Evolutionary conservation across 2,888 invertebrate species (phyloP), one percentile per base, ranked within the genome.

Genomic region (Zhengitettix transpicula): DNA sequence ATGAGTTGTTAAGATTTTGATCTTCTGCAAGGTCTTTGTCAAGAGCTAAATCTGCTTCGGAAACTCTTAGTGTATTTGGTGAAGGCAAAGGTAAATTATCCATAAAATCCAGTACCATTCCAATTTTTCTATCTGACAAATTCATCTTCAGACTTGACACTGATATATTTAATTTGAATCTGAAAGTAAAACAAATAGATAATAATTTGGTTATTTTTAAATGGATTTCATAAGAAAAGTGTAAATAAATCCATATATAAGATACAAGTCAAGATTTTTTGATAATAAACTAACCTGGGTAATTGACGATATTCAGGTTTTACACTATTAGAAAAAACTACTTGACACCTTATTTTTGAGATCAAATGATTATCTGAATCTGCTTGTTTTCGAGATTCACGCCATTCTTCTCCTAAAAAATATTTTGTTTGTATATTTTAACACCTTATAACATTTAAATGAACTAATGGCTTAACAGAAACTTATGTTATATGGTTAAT

Each of bases 331-430:
- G 85, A 85, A 69, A 86, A 81, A 10, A 84, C 82, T 0, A 84
- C 72, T 59, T 80, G 80, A 55, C 81, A 75, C 66, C 78, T 78
- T 55, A 83, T 78, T 70, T 84, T 84, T 0, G 89, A 85, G 56
- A 89, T 68, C 17, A 90, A 72, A 69, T 90, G 89, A 65, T 81
- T 77, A 47, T 86, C 84, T 0, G 89, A 87, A 69, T 89, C 87
- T 1, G 81, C 80, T 64, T 80, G 79, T 57, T 80, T 81, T 57
- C 85, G 78, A 1, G 80, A 79, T 64, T 84, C 83, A 56, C 85
- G 81, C 89, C 89, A 90, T 56, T 84, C 80, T 59, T 85, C 87
- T 11, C 81, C 81, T 79, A 76, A 74, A 78, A 68, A 59, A 28
- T 28, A 81, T 80, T 40, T 81, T 66, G 1, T 81, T 68, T 10